A percentile compares a stretch with the other conserved stretches of the same genome.
phyloP scores from a whole-genome alignment of 2,797 vertebrate genomes.

The Sarcophilus harrisii region DNA sequence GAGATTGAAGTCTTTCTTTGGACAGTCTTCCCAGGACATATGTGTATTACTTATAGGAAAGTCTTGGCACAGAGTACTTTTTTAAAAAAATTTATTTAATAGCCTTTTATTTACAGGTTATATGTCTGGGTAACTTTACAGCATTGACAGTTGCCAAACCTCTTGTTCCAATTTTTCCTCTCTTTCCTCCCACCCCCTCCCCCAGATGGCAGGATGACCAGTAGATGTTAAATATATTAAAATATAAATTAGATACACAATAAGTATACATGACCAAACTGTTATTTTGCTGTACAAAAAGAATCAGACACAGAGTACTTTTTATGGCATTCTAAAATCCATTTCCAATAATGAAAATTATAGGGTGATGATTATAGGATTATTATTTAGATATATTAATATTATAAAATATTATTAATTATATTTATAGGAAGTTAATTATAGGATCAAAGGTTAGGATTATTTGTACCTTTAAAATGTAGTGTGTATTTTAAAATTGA shows the following conservation, averaged over 20 bases:
- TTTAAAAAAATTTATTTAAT: too few species aligned
- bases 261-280: too few species aligned
- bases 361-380: not conserved
- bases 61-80: not conserved
- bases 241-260: too few species aligned
- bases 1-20: not conserved
- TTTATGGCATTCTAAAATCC: not conserved
- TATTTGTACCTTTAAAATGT: not conserved
- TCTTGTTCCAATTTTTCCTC: too few species aligned
- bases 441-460: not conserved
- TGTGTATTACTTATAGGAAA: not conserved
- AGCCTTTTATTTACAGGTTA: too few species aligned
- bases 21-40: not conserved
- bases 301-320: not conserved
- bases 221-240: too few species aligned
- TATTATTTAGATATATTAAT: not conserved
- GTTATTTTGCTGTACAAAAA: too few species aligned
- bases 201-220: too few species aligned
- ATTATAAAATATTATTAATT: too few species aligned
- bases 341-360: not conserved
- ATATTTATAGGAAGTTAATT: not conserved
- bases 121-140: too few species aligned
- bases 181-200: too few species aligned
- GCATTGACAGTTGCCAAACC: too few species aligned
- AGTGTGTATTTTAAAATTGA: not conserved